Percentiles rank a stretch among this genome's conserved stretches.
phyloP scores from a whole-genome alignment of 2,113 vertebrate genomes.

The Mastomys coucha region DNA sequence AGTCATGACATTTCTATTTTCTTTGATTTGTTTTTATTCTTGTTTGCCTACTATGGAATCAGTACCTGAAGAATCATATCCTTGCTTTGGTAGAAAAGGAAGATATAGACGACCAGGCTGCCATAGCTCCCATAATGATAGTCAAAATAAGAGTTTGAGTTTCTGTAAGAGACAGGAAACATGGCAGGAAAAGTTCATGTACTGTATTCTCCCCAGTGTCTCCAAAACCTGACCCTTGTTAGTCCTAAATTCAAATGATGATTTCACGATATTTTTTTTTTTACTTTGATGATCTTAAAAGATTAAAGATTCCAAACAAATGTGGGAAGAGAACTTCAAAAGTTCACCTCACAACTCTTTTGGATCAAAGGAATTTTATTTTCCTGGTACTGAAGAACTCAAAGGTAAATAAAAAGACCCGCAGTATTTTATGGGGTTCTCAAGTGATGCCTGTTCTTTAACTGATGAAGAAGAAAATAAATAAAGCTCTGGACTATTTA shows the following conservation, averaged over 20 bases:
- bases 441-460: constrained; percentile 57
- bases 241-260: constrained; percentile 6
- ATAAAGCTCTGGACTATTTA: constrained; percentile 21
- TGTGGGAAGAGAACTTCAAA: constrained; percentile 69
- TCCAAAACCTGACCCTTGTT: not conserved
- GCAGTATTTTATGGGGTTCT: constrained; percentile 64
- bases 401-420: constrained; percentile 65
- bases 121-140: not conserved
- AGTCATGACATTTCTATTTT: not conserved
- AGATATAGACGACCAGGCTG: not conserved
- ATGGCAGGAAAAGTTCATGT: not conserved
- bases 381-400: constrained; percentile 49
- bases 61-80: not conserved
- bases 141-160: not conserved
- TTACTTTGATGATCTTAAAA: constrained; percentile 63
- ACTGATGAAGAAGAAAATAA: constrained; percentile 51
- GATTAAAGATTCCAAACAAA: constrained; percentile 63
- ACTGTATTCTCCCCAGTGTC: not conserved
- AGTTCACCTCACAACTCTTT: constrained; percentile 51
- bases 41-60: not conserved
- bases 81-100: not conserved
- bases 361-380: constrained; percentile 71
- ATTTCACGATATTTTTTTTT: constrained; percentile 53
- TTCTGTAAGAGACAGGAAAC: not conserved
- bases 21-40: not conserved